Percentiles rank a stretch among this genome's conserved stretches.
phyloP scores from a whole-genome alignment of 2,888 invertebrate species.

The Parnassius smintheus region DNA sequence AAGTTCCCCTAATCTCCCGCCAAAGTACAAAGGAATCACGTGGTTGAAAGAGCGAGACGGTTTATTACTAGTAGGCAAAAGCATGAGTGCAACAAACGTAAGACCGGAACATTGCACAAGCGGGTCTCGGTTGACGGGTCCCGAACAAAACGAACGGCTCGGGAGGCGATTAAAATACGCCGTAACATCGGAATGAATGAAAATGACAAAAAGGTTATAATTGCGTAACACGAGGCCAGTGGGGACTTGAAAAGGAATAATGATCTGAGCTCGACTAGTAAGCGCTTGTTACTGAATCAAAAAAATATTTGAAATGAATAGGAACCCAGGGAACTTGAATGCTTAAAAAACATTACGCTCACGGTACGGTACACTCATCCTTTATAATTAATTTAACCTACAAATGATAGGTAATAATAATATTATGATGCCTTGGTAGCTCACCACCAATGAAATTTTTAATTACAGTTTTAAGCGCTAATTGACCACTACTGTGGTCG shows the following conservation, averaged over 20 bases:
- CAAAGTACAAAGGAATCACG: slow-evolving; percentile 65
- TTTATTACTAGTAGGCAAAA: slow-evolving; percentile 21
- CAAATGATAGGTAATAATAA: too few relatives aligned
- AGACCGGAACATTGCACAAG: slow-evolving; percentile 74
- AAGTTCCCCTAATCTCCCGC: slow-evolving; percentile 71
- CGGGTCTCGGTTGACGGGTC: slow-evolving; percentile 73
- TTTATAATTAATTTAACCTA: too few relatives aligned
- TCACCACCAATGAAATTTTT: too few relatives aligned
- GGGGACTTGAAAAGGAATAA: slow-evolving; percentile 40
- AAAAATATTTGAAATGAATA: slow-evolving; percentile 9
- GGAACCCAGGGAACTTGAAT: background rate
- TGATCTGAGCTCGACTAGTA: slow-evolving; percentile 13
- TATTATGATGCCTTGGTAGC: too few relatives aligned
- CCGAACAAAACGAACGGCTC: slow-evolving; percentile 75
- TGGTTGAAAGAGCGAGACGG: slow-evolving; percentile 50
- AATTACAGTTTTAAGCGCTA: too few relatives aligned
- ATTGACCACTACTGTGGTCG: too few relatives aligned
- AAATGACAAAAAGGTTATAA: slow-evolving; percentile 62
- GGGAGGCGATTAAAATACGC: slow-evolving; percentile 71
- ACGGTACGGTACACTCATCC: too few relatives aligned
- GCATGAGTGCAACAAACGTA: slow-evolving; percentile 42
- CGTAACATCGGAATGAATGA: slow-evolving; percentile 70
- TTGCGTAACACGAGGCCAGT: slow-evolving; percentile 66
- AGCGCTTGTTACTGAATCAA: slow-evolving; percentile 15
- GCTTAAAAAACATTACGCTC: too few relatives aligned